Evolutionary conservation across 2,888 invertebrate genomes (phyloP), one percentile per base, ranked within the genome.

Genomic region (Scelioninae gen. 1): DNA sequence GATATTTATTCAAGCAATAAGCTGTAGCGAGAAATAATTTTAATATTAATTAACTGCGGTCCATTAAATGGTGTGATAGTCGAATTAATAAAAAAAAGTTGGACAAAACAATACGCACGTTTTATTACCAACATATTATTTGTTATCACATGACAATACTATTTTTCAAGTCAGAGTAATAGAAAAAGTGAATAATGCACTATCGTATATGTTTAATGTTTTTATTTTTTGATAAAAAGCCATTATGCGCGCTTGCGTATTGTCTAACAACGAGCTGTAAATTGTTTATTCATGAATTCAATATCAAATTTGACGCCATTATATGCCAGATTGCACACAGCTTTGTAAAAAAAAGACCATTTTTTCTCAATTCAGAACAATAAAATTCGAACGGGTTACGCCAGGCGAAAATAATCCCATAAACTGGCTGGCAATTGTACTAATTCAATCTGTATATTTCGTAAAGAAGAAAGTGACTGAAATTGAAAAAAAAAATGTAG

Each of bases 401-500:
- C 3, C 51, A 29, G 13, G 34, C 58, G 23, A 23, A 55, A 34
- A 16, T 40, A 8, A 15, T 45, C 32, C 7, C 65, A 38, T 34
- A 16, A 51, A 65, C 65, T 49, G 51, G 49, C 51, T 65, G n/a
- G 32, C 45, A 16, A 65, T 51, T 16, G 49, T 38, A 38, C 23
- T 51, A 65, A 31, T 47, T 15, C 31, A 49, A 47, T 15, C 32
- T 32, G 34, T 49, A n/a, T n/a, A 34, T 49, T 63, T 47, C 32
- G 63, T 47, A 63, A 63, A 15, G 15, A 23, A 23, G 23, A 23
- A 23, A 23, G 23, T 2, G 1, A 23, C 4, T 23, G 4, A 23
- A 23, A 23, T 23, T n/a, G n/a, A n/a, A n/a, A 4, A 23, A 5
- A 47, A 40, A 66, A 66, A 23, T 23, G 23, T 23, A 23, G 4